Evolutionary conservation across 2,888 invertebrate species (phyloP).

Genomic region (Heliconius aoede): DNA sequence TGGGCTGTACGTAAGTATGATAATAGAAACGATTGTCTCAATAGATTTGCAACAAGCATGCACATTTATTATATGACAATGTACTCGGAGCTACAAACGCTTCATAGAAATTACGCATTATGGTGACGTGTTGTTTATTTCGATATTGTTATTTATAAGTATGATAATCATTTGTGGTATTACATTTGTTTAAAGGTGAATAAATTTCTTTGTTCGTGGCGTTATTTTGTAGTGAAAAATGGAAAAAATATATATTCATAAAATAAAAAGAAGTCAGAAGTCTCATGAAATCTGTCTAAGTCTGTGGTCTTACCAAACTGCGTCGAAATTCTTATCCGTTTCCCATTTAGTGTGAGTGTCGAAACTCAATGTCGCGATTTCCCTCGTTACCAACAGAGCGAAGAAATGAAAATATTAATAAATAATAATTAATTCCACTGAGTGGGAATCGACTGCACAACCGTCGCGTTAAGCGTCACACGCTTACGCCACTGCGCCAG

Average conservation of each 20-base stretch:
- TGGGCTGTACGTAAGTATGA: no score
- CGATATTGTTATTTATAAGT: conserved; percentile 12
- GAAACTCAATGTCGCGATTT: no score
- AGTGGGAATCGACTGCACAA: no score
- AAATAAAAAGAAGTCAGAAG: no score
- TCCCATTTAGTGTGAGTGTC: no score
- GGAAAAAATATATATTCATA: neutral
- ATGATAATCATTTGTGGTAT: conserved; percentile 4
- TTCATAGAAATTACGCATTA: conserved; percentile 18
- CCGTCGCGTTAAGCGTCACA: no score
- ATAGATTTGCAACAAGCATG: conserved; percentile 16
- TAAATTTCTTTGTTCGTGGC: neutral
- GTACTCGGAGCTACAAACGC: conserved; percentile 4
- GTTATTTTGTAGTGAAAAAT: neutral
- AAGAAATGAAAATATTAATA: no score
- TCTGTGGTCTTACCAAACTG: neutral
- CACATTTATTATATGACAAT: conserved; percentile 21
- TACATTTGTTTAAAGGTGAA: neutral
- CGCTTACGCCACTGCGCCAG: no score
- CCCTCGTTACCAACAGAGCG: no score
- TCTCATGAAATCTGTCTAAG: neutral
- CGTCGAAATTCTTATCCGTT: neutral
- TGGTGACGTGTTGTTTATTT: conserved; percentile 7
- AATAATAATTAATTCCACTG: no score
- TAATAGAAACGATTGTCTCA: neutral